A percentile compares a stretch with the other conserved stretches of the same genome.
These are phyloP conservation scores for Aldrovandia affinis DNA, from an alignment of 2,797 vertebrate species.

Conservation along the genomic window DNA sequence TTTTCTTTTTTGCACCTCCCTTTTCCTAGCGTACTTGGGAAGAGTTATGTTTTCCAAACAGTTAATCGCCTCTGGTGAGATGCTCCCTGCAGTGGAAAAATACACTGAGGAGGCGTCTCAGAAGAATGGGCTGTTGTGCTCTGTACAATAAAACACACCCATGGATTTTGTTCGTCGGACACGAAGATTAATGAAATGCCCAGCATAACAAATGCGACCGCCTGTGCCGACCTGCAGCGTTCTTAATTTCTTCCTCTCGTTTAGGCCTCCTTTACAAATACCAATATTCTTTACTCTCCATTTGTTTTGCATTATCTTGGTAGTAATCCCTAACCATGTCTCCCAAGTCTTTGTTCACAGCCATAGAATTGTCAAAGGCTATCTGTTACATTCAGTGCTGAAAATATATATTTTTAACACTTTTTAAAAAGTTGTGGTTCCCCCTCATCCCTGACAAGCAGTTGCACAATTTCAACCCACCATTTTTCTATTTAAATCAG, in stretches of 20 bases:
- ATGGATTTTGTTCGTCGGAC: not conserved
- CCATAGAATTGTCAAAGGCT: not conserved
- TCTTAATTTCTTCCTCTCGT: not conserved
- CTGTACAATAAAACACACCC: not conserved
- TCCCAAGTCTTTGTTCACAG: not conserved
- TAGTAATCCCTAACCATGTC: not conserved
- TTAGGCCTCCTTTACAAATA: not conserved
- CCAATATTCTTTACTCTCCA: not conserved
- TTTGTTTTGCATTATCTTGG: not conserved
- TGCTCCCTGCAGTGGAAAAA: not conserved
- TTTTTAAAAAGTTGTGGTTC: no score
- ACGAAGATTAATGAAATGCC: not conserved
- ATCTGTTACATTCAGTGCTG: not conserved
- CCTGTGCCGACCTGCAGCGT: not conserved
- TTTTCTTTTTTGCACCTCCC: not conserved
- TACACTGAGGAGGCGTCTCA: not conserved
- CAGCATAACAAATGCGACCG: not conserved
- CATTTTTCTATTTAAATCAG: no score
- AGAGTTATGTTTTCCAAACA: not conserved
- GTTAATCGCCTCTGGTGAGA: not conserved
- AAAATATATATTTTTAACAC: no score
- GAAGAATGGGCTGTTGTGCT: conserved; percentile 1
- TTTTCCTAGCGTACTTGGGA: not conserved
- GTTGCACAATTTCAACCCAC: no score
- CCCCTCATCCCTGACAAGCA: no score